A percentile compares a stretch with the other conserved stretches of the same genome.
These are phyloP conservation scores for Protodeltote pygarga DNA, from an alignment of 2,888 invertebrate genomes.

Conservation along the genomic window DNA sequence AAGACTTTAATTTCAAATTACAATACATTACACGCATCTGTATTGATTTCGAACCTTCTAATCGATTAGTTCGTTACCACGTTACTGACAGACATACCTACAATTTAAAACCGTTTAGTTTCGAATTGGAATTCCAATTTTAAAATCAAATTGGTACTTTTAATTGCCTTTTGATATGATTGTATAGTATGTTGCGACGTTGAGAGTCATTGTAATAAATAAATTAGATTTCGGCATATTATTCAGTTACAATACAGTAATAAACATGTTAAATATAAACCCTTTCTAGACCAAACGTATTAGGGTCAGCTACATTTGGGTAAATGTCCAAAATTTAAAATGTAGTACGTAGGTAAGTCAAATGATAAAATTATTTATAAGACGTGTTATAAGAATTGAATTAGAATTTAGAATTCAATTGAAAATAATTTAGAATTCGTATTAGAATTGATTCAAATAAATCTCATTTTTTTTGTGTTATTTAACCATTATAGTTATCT, in stretches of 20 bases:
- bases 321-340: neutral
- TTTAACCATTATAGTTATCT: neutral
- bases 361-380: conserved; percentile 8
- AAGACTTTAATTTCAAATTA: too few relatives aligned
- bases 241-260: too few relatives aligned
- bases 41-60: conserved; percentile 9
- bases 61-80: conserved; percentile 21
- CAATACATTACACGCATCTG: too few relatives aligned
- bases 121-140: conserved; percentile 7
- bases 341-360: conserved; percentile 5
- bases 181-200: too few relatives aligned
- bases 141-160: conserved; percentile 4
- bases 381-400: neutral
- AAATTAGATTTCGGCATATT: too few relatives aligned
- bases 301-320: too few relatives aligned
- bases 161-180: neutral
- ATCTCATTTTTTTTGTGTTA: neutral
- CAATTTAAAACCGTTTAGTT: too few relatives aligned
- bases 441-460: neutral
- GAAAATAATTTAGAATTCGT: conserved; percentile 4
- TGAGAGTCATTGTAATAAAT: too few relatives aligned
- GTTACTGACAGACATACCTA: too few relatives aligned
- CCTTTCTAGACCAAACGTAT: too few relatives aligned
- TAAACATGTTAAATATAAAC: too few relatives aligned
- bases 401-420: too few relatives aligned